Base-by-base conservation (phyloP, 2,888 invertebrate genomes). In the Zygothrica quintamaculata region DNA sequence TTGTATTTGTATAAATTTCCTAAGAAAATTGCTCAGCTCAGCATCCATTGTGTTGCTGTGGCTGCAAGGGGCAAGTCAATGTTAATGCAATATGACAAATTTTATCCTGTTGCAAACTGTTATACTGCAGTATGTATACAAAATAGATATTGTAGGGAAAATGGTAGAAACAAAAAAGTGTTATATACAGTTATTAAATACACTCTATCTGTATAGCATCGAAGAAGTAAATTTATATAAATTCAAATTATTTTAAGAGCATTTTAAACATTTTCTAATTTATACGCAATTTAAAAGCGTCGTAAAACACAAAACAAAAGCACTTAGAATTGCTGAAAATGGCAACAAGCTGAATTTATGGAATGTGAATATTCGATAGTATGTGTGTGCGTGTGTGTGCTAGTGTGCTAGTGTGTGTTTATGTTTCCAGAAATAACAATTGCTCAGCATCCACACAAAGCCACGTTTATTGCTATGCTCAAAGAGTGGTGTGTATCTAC, bases 21-120 rank as follows among this genome's bases (percentile, higher is more conserved):
- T 58, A 68, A 59, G 74, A 77, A 75, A 75, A 61, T 47, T 47
- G 18, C 31, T 60, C 42, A 53, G n/a, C 64, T 48, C 68, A 74
- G 74, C 74, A 74, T 74, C 74, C 74, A 71, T 15, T 33, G 15
- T 4, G 37, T 22, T 8, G 13, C 18, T 22, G 18, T 5, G n/a
- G n/a, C n/a, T 1, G 12, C 13, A 36, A 8, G 16, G 1, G 26
- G 18, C 11, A 29, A 16, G 22, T 7, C 33, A 47, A 33, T 12
- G 8, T 18, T 5, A 31, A 9, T 0, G n/a, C 25, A 12, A 29
- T n/a, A 62, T 22, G 22, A 44, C 50, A 26, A 58, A 43, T 44
- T 39, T 22, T 22, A 22, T 22, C 18, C 18, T 22, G 18, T 22
- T 22, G 5, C 5, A 22, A 2, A 22, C 18, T 22, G 18, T 22